These are phyloP conservation scores for Boloria selene DNA, from an alignment of 2,888 invertebrate genomes.

Conservation along the genomic window DNA sequence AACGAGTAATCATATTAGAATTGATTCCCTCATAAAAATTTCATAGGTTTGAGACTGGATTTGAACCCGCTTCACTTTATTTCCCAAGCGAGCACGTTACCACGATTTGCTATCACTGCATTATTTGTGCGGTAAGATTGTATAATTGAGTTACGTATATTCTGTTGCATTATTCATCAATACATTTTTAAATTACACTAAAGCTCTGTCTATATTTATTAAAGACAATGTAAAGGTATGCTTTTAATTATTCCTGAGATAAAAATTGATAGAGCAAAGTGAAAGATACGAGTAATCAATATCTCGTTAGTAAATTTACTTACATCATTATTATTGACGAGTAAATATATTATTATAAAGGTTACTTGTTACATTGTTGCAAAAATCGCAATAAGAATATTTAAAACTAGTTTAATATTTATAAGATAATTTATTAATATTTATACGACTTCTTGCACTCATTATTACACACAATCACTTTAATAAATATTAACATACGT, in stretches of 20 bases:
- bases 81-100: no score
- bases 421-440: slow-evolving; percentile 28
- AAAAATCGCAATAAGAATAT: slow-evolving; percentile 30
- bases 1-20: no score
- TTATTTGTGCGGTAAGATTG: no score
- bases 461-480: slow-evolving; percentile 6
- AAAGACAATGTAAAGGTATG: not conserved
- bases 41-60: no score
- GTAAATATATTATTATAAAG: slow-evolving; percentile 14
- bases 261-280: not conserved
- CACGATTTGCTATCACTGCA: no score
- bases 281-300: slow-evolving; percentile 1
- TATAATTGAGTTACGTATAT: no score
- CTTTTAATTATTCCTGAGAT: not conserved
- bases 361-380: slow-evolving; percentile 33
- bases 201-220: no score
- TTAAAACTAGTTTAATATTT: slow-evolving; percentile 31
- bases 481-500: no score
- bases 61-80: no score
- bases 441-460: slow-evolving; percentile 26
- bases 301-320: not conserved
- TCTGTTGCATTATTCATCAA: no score
- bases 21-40: no score
- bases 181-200: no score
- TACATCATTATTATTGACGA: not conserved